A percentile compares a stretch with the other conserved stretches of the same genome.
Evolutionary conservation across 2,113 vertebrate genomes (phyloP).

Genomic region (Trichechus manatus): DNA sequence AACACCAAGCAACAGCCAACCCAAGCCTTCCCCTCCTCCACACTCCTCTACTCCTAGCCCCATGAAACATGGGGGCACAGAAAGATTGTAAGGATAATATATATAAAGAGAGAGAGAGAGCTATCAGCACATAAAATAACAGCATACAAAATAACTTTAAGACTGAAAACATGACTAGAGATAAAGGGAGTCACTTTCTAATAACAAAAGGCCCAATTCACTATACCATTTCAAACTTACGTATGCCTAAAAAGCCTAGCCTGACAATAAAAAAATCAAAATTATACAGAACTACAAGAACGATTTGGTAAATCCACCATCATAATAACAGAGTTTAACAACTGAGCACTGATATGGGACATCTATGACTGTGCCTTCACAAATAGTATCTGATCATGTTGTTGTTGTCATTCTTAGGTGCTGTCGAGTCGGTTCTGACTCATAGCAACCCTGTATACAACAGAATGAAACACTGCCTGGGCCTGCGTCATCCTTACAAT

Average conservation of each 20-base stretch:
- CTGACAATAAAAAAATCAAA: not conserved
- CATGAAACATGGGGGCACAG: not conserved
- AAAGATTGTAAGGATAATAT: not conserved
- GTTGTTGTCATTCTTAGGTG: not conserved
- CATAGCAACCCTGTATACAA: not conserved
- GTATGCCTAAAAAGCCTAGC: not conserved
- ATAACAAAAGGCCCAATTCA: not conserved
- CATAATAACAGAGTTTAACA: not conserved
- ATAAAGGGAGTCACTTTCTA: conserved; percentile 11
- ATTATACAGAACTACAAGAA: not conserved
- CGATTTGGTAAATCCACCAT: not conserved
- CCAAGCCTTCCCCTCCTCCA: not conserved
- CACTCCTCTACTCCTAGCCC: not conserved
- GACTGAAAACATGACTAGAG: not conserved
- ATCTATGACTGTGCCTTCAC: not conserved
- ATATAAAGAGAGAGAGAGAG: not conserved
- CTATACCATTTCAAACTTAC: not conserved
- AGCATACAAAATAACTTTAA: conserved; percentile 29
- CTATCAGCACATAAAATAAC: not conserved
- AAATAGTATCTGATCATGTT: not conserved
- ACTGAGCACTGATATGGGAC: not conserved
- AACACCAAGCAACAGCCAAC: not conserved
- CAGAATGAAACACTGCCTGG: not conserved
- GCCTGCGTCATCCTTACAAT: not conserved
- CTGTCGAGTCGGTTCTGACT: not conserved